Evolutionary conservation across 2,888 invertebrate genomes (phyloP), one percentile per base, ranked within the genome.

Genomic region (Eueremaeus valkanovi): DNA sequence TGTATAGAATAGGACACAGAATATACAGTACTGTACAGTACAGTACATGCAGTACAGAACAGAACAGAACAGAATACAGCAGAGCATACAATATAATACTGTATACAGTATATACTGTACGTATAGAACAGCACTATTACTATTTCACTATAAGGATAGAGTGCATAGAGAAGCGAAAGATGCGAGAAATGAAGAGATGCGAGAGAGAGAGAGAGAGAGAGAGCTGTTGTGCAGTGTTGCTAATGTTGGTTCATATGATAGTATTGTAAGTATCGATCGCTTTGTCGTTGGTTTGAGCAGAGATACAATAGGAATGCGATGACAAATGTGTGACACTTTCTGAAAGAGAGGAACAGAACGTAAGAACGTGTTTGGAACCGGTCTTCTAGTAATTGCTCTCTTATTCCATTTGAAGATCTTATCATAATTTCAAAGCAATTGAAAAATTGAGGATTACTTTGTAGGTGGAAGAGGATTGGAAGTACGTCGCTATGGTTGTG

Each of bases 401-500:
- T 27, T 51, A 51, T 51, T 51, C n/a, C n/a, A 51, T 51, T 51
- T 51, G n/a, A 5, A 9, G 51, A 51, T 51, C 9, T 51, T 51
- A 51, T 51, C 51, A 51, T 51, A 51, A 51, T 51, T 51, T 51
- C 16, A 21, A 36, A 51, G 18, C 51, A 51, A 51, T 61, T 29
- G 31, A 61, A 61, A 24, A 29, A 33, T 61, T 1, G 29, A 31
- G 11, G 27, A 16, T 36, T 51, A 29, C 45, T 77, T 72, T 72
- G n/a, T 27, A 80, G 80, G 78, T 80, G 33, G 79, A 80, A 58
- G 84, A 85, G 79, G 86, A 86, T 80, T 86, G 87, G 87, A 86
- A 86, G 80, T 86, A 84, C 81, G 85, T 87, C 42, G 86, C 86
- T 61, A 84, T 85, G 83, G 86, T 86, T 16, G 80, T 87, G 77